Evolutionary conservation across 64 coral and sea anemone species (phyloP), one percentile per base, ranked within the genome.

Genomic region (Montipora cactus): DNA sequence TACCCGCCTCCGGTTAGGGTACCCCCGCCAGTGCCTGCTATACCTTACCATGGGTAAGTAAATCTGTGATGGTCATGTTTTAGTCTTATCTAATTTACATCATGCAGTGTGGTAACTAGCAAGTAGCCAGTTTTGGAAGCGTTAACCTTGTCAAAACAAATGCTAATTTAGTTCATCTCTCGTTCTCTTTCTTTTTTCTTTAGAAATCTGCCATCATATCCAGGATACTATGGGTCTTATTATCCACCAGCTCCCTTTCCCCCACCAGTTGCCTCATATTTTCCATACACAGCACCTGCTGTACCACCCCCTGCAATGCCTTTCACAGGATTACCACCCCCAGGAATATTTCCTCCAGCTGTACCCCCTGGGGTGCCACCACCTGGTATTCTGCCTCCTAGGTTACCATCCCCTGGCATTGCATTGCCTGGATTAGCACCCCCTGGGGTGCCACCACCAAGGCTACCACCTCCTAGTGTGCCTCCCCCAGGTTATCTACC

Each of bases 21-120:
- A 5, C 91, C 84, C 67, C 75, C 74, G 49, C 88, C 80, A 50
- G 66, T 86, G 4, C 64, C 82, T 48, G 45, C 88, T 48, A 44
- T 71, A 23, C 64, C 82, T 49, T 67, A 71, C 46, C 82, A 69
- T 86, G 82, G 82, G 82, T 86, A 71, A 86, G 82, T 86, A 71
- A 50, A 71, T 71, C 19, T 11, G 11, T 57, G 53, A 57, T 57
- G 5, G 6, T 57, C 6, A 0, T 57, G 11, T 3, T 11, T 8
- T 0, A 57, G 11, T 57, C 1, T 11, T 3, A 37, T 37, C 37
- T 37, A 37, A 37, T 37, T 37, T 37, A 37, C 1, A 37, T 7
- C 52, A 7, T 55, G 52, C 10, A 10, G 52, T 55, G 5, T 55
- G 10, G 10, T 55, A 10, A 55, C 5, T 55, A 55, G 52, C 52